Evolutionary conservation across 2,888 invertebrate species (phyloP).

Genomic region (Amblyteles armatorius): DNA sequence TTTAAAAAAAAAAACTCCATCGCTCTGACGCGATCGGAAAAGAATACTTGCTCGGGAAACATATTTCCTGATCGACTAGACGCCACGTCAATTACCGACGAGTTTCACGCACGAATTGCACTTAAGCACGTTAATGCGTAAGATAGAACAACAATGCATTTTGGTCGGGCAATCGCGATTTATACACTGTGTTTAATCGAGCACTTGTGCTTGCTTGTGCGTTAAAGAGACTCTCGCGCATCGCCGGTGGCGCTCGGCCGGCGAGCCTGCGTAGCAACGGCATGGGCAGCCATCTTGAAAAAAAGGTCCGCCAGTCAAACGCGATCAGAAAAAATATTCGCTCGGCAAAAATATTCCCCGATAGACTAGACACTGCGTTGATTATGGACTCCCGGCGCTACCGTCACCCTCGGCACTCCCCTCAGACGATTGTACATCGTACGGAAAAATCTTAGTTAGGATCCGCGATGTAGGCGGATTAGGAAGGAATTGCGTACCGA

Average conservation of each 20-base stretch:
- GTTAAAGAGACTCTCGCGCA: no score
- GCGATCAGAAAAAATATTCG: background rate
- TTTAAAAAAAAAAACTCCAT: no score
- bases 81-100: background rate
- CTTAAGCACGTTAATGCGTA: background rate
- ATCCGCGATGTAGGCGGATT: background rate
- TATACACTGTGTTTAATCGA: no score
- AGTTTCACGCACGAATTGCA: background rate
- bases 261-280: no score
- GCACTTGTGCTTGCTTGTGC: no score
- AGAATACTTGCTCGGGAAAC: background rate
- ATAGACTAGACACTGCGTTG: background rate
- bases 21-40: background rate
- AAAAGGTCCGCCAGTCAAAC: background rate
- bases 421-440: background rate
- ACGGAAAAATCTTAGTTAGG: background rate
- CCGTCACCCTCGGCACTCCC: background rate
- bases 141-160: background rate
- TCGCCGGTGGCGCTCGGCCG: background rate
- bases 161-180: no score
- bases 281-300: background rate
- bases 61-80: background rate
- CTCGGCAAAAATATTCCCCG: background rate
- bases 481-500: background rate
- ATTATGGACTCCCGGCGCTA: background rate